Evolutionary conservation across 2,797 vertebrate species (phyloP).

Genomic region (Hafferia zeledoni): DNA sequence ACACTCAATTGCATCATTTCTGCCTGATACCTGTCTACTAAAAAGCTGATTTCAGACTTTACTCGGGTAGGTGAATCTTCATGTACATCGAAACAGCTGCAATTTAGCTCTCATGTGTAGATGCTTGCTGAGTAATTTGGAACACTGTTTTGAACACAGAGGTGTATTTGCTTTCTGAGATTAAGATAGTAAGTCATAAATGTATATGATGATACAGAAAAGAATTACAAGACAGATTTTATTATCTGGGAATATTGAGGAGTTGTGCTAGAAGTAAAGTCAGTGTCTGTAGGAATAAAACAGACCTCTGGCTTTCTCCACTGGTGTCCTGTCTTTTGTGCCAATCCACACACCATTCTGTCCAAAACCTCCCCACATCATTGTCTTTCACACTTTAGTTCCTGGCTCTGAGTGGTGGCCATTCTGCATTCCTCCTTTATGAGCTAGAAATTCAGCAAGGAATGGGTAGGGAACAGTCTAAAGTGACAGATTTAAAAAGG

Average conservation of each 20-base stretch:
- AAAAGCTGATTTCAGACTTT: not conserved
- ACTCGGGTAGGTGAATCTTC: not conserved
- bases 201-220: not conserved
- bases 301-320: not conserved
- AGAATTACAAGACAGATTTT: not conserved
- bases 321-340: not conserved
- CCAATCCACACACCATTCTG: not conserved
- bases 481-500: not conserved
- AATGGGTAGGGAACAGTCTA: not conserved
- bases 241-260: not conserved
- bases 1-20: not conserved
- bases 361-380: not conserved
- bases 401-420: not conserved
- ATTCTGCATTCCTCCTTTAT: not conserved
- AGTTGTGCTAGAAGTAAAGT: not conserved
- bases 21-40: not conserved
- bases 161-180: not conserved
- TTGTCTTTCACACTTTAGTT: not conserved
- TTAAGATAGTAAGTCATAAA: not conserved
- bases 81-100: not conserved
- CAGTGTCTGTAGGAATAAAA: not conserved
- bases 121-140: not conserved
- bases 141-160: not conserved
- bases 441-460: constrained; percentile 4
- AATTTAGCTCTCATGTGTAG: not conserved